Evolutionary conservation across 2,113 vertebrate species (phyloP), one percentile per base, ranked within the genome.

Genomic region (Tonatia bakeri): DNA sequence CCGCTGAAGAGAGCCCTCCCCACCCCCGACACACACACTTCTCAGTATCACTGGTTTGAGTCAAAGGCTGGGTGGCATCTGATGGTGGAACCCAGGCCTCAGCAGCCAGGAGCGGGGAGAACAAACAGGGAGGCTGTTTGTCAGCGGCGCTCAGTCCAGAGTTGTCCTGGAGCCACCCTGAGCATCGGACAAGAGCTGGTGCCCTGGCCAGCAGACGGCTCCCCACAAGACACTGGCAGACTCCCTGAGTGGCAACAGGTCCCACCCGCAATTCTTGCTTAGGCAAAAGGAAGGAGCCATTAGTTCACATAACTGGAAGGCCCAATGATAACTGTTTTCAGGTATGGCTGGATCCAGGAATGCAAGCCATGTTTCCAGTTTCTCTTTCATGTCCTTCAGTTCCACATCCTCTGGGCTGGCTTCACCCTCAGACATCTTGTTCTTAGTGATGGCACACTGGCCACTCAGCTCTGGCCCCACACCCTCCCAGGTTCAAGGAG

Each of bases 251-350:
- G 36, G 15, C 31, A 19, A 11, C 11, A 5, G 64, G 59, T 15
- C 43, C 70, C 45, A 28, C 4, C 38, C 38, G 50, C 67, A 24
- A 59, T n/a, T 69, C 64, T 56, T 36, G 16, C n/a, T 80, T 6
- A 64, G 61, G 19, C 24, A 13, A 33, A 52, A 52, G 65, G 19
- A 38, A 15, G 7, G 17, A 56, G 36, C 45, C 31, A 24, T 15
- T 52, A 24, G 11, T 64, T 59, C 28, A 2, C 2, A 1, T 19
- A 67, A 59, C 50, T 40, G 7, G 40, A 83, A 92, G 90, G 40
- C 36, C 43, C 19, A 8, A 0, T 3, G 65, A n/a, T 11, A 1
- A 28, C 0, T 12, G 7, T 33, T 40, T 84, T 65, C 64, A 40
- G 67, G 56, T 83, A 79, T 5, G 50, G 84, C 69, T 72, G 70